Base-by-base conservation (phyloP, 2,113 vertebrate species). In the Nesogale talazaci region DNA sequence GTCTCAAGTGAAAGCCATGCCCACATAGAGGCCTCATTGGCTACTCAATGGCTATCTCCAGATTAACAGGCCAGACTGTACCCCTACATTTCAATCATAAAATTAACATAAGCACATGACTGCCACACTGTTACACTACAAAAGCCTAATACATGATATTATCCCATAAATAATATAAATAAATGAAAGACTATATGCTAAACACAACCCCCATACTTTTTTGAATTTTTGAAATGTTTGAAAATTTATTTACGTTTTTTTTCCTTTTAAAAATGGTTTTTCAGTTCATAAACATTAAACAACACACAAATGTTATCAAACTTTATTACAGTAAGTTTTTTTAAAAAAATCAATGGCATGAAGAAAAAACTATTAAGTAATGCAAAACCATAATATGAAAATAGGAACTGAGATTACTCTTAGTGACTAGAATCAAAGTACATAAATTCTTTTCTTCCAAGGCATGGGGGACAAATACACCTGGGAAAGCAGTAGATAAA, bases 241-340 rank as follows among this genome's bases (percentile, higher is more conserved):
- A 83, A 92, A 42, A 38, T 90, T 83, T 96, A 93, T 93, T 94
- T 95, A 63, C 16, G n/a, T n/a, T 72, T 52, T 17, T 67, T 95
- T 96, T 89, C 65, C 20, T n/a, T 91, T 92, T 89, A 80, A 93
- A 95, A 88, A 79, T 23, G 72, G 80, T 88, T 92, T 65, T 46
- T 95, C 78, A 87, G 38, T 95, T 93, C 42, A 56, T 77, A 36
- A 94, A 91, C 4, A 94, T 78, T 56, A 96, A 93, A 34, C 77
- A 87, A 95, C 89, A n/a, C n/a, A 89, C 22, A 91, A 67, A 91
- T 36, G 4, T 52, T 63, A 72, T 84, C 80, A 75, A 94, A 94
- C 23, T 59, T 86, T 92, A 87, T 92, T 94, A 94, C 10, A 91
- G 56, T 65, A 86, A 61, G 91, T 46, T 95, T n/a, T n/a, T n/a